Conservation (phyloP, 92 coral and sea anemone genomes). For the Parazoanthus swiftii region DNA sequence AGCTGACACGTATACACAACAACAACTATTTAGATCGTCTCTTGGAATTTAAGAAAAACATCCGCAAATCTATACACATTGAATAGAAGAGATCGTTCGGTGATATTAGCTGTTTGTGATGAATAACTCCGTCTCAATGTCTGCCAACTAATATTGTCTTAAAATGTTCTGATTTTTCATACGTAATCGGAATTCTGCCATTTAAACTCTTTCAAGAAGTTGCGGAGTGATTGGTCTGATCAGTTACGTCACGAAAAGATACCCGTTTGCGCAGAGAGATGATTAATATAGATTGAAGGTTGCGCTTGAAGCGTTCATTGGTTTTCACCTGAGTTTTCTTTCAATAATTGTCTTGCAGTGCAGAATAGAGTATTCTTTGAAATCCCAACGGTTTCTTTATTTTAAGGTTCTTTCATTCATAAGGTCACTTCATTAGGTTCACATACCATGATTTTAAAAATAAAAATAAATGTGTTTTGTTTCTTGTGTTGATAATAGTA, state of each 20-base stretch:
- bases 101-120: background rate
- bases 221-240: background rate
- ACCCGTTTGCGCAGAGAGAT: background rate
- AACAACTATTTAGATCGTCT: background rate
- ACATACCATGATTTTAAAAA: background rate
- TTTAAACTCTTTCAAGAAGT: background rate
- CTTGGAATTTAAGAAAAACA: background rate
- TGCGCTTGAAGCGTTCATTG: background rate
- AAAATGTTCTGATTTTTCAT: background rate
- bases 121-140: background rate
- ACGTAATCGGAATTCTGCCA: conserved; percentile 8
- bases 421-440: too few relatives aligned
- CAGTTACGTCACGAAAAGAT: background rate
- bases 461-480: background rate
- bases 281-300: background rate
- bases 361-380: too few relatives aligned
- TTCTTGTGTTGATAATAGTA: background rate
- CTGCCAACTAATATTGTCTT: too few relatives aligned
- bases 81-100: background rate
- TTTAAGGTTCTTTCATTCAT: too few relatives aligned
- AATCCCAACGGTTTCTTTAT: background rate
- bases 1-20: background rate
- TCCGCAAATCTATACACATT: too few relatives aligned
- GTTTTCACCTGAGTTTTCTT: background rate
- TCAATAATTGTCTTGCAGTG: background rate